Evolutionary conservation across 1,140 invertebrate species (phyloP), one percentile per base, ranked within the genome.

Genomic region (Cyclargus thomasi): DNA sequence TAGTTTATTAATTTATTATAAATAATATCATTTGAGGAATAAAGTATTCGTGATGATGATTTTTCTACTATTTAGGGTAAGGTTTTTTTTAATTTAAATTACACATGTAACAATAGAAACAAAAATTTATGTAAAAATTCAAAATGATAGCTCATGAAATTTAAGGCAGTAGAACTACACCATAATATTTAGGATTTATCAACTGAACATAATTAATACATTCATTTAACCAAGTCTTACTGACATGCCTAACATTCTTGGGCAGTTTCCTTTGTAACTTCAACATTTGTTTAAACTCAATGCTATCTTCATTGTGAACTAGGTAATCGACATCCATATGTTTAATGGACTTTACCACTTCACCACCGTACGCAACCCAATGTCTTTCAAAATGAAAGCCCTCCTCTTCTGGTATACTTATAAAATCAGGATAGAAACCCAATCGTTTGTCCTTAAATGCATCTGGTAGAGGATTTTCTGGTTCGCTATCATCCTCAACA

Each of bases 311-410:
- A 63, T 84, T 85, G 70, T 92, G 92, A 53, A 93, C 76, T 23
- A 92, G 79, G 74, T 87, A 91, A 73, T 92, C 90, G 14, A 91
- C 88, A 62, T 90, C 76, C 57, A 81, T 72, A 11, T 64, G 68
- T 65, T 90, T 76, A 18, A 91, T 70, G 21, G 77, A 73, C 65
- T 91, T 86, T 8, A 90, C 77, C 22, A 92, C 69, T 36, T 63
- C 73, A 10, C 92, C 92, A 23, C 91, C 91, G 72, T 91, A 92
- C 4, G 88, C 92, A 65, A 91, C 84, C 90, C 92, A 92, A 83
- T 92, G 89, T 69, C 91, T 80, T 76, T 88, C 87, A 69, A 86
- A 88, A 71, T 78, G 72, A 17, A 64, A 78, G 53, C 86, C 79
- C 69, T 86, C 81, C 2, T 78, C 69, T 69, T 86, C 81, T 1